Evolutionary conservation across 2,797 vertebrate genomes (phyloP).

Genomic region (Semaprochilodus insignis): DNA sequence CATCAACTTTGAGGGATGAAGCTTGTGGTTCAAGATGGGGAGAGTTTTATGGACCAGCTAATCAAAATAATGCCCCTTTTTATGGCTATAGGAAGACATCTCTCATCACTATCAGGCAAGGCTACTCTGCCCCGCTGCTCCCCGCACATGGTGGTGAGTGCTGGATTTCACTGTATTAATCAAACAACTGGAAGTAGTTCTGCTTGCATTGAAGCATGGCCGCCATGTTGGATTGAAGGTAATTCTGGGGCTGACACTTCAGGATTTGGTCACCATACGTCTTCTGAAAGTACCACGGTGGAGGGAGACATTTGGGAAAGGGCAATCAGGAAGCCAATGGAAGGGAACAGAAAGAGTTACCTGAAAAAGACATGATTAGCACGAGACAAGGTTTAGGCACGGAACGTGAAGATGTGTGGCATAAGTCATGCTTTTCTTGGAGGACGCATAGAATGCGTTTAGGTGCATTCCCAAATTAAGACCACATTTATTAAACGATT

Average conservation of each 20-base stretch:
- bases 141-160: conserved; percentile 56
- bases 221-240: conserved; percentile 54
- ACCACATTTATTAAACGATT: not conserved
- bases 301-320: conserved; percentile 19
- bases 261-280: conserved; percentile 16
- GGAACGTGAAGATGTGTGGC: not conserved
- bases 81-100: conserved; percentile 80
- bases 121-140: conserved; percentile 55
- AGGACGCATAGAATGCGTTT: not conserved
- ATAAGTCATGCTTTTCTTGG: not conserved
- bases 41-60: conserved; percentile 72
- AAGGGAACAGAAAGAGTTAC: not conserved
- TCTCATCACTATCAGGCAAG: conserved; percentile 67
- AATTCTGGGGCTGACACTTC: conserved; percentile 50
- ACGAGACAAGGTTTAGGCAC: too few relatives aligned
- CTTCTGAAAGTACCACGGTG: not conserved
- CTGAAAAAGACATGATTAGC: not conserved
- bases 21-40: conserved; percentile 65
- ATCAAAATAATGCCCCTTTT: conserved; percentile 77
- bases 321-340: not conserved
- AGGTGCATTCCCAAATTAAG: not conserved
- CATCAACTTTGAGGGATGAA: conserved; percentile 59
- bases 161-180: conserved; percentile 65
- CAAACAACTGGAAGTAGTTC: conserved; percentile 72
- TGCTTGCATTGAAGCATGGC: conserved; percentile 60